Conservation (phyloP, 2,113 vertebrate species). For the Eurypyga helias region DNA sequence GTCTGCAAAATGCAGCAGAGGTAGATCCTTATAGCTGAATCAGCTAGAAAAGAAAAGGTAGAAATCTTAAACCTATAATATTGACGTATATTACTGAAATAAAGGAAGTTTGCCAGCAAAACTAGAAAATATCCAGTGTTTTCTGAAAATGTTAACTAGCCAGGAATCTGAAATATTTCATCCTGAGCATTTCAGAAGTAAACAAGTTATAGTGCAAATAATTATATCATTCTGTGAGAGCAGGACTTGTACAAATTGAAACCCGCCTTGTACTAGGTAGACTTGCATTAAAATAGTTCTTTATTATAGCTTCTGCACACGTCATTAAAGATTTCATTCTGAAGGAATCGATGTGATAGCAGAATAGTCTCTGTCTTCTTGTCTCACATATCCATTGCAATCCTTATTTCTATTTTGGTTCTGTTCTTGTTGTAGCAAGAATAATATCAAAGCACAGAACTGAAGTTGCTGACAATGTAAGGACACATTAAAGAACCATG, state of each 20-base stretch:
- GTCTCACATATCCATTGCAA: neutral
- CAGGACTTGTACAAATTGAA: neutral
- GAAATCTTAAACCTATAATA: neutral
- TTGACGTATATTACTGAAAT: neutral
- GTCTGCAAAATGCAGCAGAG: neutral
- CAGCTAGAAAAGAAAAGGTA: neutral
- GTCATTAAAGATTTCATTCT: neutral
- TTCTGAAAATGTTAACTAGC: neutral
- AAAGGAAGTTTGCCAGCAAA: neutral
- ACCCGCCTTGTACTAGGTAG: neutral
- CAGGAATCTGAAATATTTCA: neutral
- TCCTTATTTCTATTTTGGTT: neutral
- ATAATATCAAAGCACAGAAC: neutral
- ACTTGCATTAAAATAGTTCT: neutral
- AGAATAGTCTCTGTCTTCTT: neutral
- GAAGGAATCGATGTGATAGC: neutral
- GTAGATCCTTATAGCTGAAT: neutral
- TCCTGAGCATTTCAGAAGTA: neutral
- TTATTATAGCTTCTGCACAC: neutral
- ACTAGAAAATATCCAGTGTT: neutral
- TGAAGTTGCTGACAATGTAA: neutral
- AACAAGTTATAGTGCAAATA: neutral
- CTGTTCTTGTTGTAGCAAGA: neutral
- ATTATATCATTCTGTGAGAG: neutral
- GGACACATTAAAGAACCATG: neutral